Evolutionary conservation across 2,888 invertebrate species (phyloP), one percentile per base, ranked within the genome.

Genomic region (Epinotia demarniana): DNA sequence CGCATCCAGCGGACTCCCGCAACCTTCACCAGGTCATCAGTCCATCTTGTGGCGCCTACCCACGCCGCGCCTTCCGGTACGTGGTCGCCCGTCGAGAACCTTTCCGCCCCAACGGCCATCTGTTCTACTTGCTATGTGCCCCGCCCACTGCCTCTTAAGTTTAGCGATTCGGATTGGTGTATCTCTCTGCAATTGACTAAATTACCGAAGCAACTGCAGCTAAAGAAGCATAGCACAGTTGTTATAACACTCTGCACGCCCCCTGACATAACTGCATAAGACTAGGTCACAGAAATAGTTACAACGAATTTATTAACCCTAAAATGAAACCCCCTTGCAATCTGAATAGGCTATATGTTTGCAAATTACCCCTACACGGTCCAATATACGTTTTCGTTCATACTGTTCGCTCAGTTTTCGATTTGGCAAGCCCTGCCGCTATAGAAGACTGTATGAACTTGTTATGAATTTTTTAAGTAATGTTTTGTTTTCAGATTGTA

Each of bases 341-440:
- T 67, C 71, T 55, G 66, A 62, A 75, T 72, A 67, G 75, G 27
- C 75, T 75, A 75, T 75, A 71, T 75, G 71, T 72, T 72, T 75
- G 75, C 72, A 75, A 75, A 75, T 75, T 75, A 62, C 72, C 63
- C 62, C 53, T 9, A 63, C 66, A 33, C 49, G 27, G 58, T 61
- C 70, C 72, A 67, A 75, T 72, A 72, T 75, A 67, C 75, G 72
- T 71, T 60, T 66, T 62, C 39, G 69, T 58, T 66, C 70, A 53
- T 67, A 58, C 55, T 60, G 64, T 60, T 57, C 58, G 80, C 80
- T 82, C 79, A 82, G 81, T 81, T 81, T 83, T 81, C 81, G 83
- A 83, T 83, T 83, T 83, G 83, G 83, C 83, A 83, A 79, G 80
- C 80, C 75, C 76, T 69, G 53, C 76, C 75, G 79, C 79, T 49